These are phyloP conservation scores for Toxotes chatareus DNA, from an alignment of 2,113 vertebrate species.

Conservation along the genomic window DNA sequence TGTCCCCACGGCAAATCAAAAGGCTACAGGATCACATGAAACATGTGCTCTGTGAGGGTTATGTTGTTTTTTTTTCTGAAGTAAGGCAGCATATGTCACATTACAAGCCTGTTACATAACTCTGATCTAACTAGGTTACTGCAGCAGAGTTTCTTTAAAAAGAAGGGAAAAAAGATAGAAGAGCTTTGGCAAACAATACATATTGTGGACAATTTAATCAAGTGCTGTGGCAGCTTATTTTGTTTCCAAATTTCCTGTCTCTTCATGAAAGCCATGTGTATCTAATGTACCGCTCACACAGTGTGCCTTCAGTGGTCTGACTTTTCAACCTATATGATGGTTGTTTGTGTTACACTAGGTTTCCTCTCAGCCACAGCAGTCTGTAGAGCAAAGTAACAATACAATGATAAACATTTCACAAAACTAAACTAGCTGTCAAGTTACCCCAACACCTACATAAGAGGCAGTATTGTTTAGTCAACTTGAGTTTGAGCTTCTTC, in stretches of 20 bases:
- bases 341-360: not conserved
- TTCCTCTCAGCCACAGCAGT: not conserved
- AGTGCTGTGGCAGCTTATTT: constrained; percentile 38
- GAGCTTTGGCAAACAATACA: constrained; percentile 8
- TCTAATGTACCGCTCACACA: constrained; percentile 6
- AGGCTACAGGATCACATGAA: constrained; percentile 17
- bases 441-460: constrained; percentile 37
- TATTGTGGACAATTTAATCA: constrained; percentile 41
- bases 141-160: constrained; percentile 39
- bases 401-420: constrained; percentile 9
- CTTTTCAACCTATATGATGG: constrained; percentile 1
- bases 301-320: not conserved
- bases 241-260: constrained; percentile 34
- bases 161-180: not conserved
- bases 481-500: constrained; percentile 30
- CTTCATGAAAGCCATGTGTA: constrained; percentile 24
- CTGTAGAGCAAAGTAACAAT: not conserved
- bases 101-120: constrained; percentile 69
- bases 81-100: constrained; percentile 49
- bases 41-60: not conserved
- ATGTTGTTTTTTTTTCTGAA: constrained; percentile 14
- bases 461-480: constrained; percentile 23
- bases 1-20: constrained; percentile 1
- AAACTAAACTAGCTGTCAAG: constrained; percentile 41
- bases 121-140: constrained; percentile 43